Conservation (phyloP, 2,797 vertebrate species). For the Diceros bicornis region DNA sequence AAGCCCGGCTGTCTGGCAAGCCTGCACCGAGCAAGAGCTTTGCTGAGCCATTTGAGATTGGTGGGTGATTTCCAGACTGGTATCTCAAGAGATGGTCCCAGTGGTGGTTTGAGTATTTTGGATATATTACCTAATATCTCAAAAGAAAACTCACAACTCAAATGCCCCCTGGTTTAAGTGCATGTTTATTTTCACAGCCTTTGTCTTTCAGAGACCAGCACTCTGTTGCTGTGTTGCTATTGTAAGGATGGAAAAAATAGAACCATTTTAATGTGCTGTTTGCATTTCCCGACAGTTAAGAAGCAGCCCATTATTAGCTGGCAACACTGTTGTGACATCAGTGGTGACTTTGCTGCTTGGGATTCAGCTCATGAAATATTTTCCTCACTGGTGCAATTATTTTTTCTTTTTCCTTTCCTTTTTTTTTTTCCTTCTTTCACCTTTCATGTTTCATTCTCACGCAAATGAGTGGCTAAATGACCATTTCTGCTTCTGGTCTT, state of each 20-base stretch:
- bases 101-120: background rate
- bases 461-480: conserved; percentile 31
- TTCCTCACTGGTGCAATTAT: background rate
- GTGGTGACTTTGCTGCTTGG: conserved; percentile 65
- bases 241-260: conserved; percentile 77
- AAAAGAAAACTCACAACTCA: conserved; percentile 13
- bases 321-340: conserved; percentile 69
- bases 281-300: conserved; percentile 70
- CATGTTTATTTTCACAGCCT: conserved; percentile 58
- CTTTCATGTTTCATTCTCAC: conserved; percentile 30
- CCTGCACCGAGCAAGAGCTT: no score
- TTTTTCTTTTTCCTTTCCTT: background rate
- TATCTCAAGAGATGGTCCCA: background rate
- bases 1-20: background rate
- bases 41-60: background rate
- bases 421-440: background rate
- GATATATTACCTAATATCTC: background rate
- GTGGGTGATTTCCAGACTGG: background rate
- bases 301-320: conserved; percentile 77
- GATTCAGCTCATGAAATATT: conserved; percentile 70
- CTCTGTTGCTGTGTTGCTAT: conserved; percentile 46
- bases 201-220: conserved; percentile 64
- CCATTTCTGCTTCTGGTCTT: background rate
- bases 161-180: background rate
- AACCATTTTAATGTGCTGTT: conserved; percentile 69